Evolutionary conservation across 1,140 invertebrate species (phyloP), one percentile per base, ranked within the genome.

Genomic region (Augochlora pura): DNA sequence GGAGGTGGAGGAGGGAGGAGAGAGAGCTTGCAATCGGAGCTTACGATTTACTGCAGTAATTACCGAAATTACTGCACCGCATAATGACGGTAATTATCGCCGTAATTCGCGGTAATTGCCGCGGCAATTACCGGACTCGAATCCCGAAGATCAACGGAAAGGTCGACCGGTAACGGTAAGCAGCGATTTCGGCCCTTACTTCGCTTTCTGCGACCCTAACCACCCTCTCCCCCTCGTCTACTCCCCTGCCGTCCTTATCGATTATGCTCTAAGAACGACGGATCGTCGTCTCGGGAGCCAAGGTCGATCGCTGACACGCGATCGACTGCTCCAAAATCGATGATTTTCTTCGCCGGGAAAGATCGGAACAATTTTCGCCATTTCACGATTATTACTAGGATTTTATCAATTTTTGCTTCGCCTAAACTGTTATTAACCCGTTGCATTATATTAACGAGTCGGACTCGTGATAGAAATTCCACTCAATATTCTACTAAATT

Each of bases 1-100:
- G n/a, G n/a, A n/a, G n/a, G n/a, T n/a, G n/a, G n/a, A n/a, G 23
- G 38, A 1, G 32, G 4, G 32, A 2, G 46, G 25, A 23, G 32
- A 2, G 49, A 72, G 68, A 4, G 32, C 52, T 70, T 80, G 81
- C 77, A 72, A 86, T 86, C 81, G 70, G 85, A 84, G 71, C 75
- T 79, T 72, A 75, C 85, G 84, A 86, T 86, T 86, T 81, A 86
- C 84, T 63, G 66, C 66, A 70, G 79, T 86, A 86, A 86, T 86
- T 86, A 86, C 84, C 84, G 74, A 86, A 86, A 86, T 86, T 86
- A 86, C 84, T 83, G 84, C 84, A 49, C 84, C 70, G 77, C 84
- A 75, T 86, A 86, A 86, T 83, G 81, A 77, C 63, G 74, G 84
- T 77, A 86, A 86, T 86, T 86, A 86, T 86, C 81, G 69, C 63